Evolutionary conservation across 2,888 invertebrate species (phyloP).

Genomic region (Alloscopus bannaensis): DNA sequence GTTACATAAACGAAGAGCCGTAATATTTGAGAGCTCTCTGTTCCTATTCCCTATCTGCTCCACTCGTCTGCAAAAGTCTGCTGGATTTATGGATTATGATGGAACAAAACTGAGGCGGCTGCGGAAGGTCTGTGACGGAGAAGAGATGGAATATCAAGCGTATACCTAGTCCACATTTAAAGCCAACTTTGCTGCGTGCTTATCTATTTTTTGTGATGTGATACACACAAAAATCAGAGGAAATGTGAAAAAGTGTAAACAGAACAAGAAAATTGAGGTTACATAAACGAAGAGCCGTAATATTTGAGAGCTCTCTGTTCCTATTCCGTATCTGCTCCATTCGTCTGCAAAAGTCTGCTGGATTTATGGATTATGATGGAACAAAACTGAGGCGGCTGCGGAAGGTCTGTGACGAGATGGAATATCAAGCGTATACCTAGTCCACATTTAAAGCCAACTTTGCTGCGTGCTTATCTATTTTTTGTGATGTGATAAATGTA

Average conservation of each 20-base stretch:
- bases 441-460: no score
- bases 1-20: no score
- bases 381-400: neutral
- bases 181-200: no score
- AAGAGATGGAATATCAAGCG: no score
- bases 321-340: constrained; percentile 1
- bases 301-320: constrained; percentile 10
- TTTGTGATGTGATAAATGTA: constrained; percentile 28
- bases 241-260: no score
- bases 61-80: neutral
- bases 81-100: neutral
- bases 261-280: no score
- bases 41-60: neutral
- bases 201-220: constrained; percentile 21
- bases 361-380: neutral
- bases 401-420: neutral
- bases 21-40: no score
- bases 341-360: neutral
- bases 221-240: no score
- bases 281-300: no score
- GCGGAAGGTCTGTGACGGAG: neutral
- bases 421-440: no score
- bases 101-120: neutral
- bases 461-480: constrained; percentile 40
- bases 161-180: no score